These are phyloP conservation scores for Formica exsecta DNA, from an alignment of 1,140 invertebrate genomes.

Conservation along the genomic window DNA sequence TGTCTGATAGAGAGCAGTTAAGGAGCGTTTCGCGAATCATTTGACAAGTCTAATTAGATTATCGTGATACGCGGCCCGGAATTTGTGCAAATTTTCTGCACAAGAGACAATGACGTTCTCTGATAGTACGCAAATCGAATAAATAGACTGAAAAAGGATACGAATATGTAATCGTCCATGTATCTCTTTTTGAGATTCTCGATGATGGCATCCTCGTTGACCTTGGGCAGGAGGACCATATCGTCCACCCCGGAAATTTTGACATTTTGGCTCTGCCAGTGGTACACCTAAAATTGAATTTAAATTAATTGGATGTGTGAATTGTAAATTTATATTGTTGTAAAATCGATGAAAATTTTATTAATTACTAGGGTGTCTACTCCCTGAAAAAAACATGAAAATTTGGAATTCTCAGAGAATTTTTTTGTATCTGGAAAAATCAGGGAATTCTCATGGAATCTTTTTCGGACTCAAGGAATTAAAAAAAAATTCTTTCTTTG, in stretches of 20 bases:
- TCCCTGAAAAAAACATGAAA: too few relatives aligned
- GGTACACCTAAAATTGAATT: constrained; percentile 88
- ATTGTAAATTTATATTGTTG: background rate
- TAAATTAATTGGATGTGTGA: background rate
- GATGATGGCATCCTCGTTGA: constrained; percentile 91
- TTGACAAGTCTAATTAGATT: background rate
- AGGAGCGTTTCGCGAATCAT: constrained; percentile 70
- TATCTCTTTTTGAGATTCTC: constrained; percentile 92
- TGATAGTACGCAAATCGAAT: background rate
- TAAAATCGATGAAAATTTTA: background rate
- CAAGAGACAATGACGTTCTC: background rate
- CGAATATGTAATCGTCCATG: constrained; percentile 92
- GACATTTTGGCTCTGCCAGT: constrained; percentile 93
- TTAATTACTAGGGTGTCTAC: background rate
- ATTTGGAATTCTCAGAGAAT: too few relatives aligned
- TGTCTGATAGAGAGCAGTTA: constrained; percentile 87
- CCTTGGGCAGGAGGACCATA: constrained; percentile 92
- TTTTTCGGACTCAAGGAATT: too few relatives aligned
- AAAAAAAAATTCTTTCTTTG: too few relatives aligned
- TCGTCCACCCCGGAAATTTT: constrained; percentile 93
- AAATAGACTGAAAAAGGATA: constrained; percentile 87
- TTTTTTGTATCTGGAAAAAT: too few relatives aligned
- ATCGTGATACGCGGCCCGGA: background rate
- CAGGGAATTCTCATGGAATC: too few relatives aligned
- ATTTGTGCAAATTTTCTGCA: background rate